phyloP scores from a whole-genome alignment of 2,797 vertebrate species.

The Helicolenus hilgendorfi region DNA sequence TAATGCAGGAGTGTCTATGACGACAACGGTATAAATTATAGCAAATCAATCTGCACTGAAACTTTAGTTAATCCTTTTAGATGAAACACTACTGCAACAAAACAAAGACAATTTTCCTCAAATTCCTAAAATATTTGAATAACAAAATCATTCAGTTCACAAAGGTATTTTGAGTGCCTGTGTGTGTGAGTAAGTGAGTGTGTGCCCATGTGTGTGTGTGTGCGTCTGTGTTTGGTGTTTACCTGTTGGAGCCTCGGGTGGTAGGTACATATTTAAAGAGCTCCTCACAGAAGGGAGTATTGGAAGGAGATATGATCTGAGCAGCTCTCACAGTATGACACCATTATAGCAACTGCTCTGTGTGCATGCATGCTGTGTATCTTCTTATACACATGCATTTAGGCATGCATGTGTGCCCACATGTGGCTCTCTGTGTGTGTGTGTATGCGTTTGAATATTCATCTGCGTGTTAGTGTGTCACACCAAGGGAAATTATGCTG shows the following conservation, averaged over 20 bases:
- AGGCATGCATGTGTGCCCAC: background rate
- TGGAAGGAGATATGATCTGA: conserved; percentile 28
- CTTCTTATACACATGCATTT: conserved; percentile 26
- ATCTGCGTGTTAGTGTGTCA: conserved; percentile 54
- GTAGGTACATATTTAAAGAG: conserved; percentile 69
- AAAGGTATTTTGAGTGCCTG: background rate
- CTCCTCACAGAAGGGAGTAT: conserved; percentile 26
- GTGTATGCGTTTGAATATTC: conserved; percentile 16
- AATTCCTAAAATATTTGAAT: background rate
- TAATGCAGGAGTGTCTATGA: background rate
- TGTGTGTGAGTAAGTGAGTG: background rate
- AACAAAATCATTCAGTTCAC: background rate
- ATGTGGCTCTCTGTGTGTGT: background rate
- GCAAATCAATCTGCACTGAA: background rate
- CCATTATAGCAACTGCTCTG: conserved; percentile 30
- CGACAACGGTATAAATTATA: background rate
- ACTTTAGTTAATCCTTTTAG: background rate
- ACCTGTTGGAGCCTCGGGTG: conserved; percentile 49
- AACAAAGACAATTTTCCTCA: background rate
- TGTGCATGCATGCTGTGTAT: conserved; percentile 23
- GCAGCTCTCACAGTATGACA: conserved; percentile 31
- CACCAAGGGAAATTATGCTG: conserved; percentile 81
- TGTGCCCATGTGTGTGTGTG: background rate
- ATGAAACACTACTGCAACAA: background rate
- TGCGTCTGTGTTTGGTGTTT: conserved; percentile 35